These are phyloP conservation scores for Bagarius yarrelli DNA, from an alignment of 2,113 vertebrate genomes.

Conservation along the genomic window DNA sequence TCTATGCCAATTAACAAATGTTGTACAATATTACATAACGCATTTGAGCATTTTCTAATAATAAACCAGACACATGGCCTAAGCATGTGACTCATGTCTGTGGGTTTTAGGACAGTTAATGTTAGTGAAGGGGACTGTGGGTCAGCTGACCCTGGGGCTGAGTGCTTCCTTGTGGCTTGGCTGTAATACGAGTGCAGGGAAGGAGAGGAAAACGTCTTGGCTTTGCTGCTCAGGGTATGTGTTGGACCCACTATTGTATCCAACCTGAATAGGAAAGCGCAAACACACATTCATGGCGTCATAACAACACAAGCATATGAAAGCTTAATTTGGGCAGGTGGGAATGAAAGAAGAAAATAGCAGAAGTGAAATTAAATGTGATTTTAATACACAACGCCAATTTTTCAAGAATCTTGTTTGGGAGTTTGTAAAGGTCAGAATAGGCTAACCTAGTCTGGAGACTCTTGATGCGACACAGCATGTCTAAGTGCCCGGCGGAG, in stretches of 20 bases:
- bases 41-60: neutral
- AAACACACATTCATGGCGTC: slow-evolving; percentile 44
- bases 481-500: slow-evolving; percentile 96
- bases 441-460: slow-evolving; percentile 89
- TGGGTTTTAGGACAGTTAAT: slow-evolving; percentile 2
- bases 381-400: neutral
- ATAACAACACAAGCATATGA: slow-evolving; percentile 21
- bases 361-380: neutral
- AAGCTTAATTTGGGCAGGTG: neutral
- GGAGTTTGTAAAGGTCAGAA: neutral
- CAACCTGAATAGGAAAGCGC: slow-evolving; percentile 68
- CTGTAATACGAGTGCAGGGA: slow-evolving; percentile 74
- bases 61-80: slow-evolving; percentile 34
- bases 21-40: neutral
- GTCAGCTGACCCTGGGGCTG: slow-evolving; percentile 67
- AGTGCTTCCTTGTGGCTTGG: slow-evolving; percentile 67
- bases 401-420: neutral
- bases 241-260: slow-evolving; percentile 74
- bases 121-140: slow-evolving; percentile 43
- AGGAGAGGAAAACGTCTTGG: slow-evolving; percentile 74
- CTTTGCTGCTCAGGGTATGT: slow-evolving; percentile 64
- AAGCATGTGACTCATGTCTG: slow-evolving; percentile 35
- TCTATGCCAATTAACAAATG: slow-evolving; percentile 15
- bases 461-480: slow-evolving; percentile 98
- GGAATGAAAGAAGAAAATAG: neutral